Base-by-base conservation (phyloP, 2,797 vertebrate species). In the Macropodus opercularis region DNA sequence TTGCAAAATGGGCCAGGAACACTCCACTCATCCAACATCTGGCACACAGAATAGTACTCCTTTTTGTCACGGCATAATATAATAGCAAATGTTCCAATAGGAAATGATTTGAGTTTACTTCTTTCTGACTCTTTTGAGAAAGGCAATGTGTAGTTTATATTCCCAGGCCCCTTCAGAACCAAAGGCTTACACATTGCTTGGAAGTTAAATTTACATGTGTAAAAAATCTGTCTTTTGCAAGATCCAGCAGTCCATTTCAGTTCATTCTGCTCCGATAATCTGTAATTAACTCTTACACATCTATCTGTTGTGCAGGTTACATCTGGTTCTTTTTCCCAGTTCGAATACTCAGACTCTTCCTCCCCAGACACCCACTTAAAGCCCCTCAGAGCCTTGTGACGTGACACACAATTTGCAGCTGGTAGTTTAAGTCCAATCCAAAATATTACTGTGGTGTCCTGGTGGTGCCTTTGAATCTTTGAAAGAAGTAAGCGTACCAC, bases 381-480 rank as follows among this genome's bases (percentile, higher is more conserved):
- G 4, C 93, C 92, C 47, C 22, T 68, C 11, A 93, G 80, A 6
- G 34, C 12, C 22, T 49, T 24, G 1, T 34, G 26, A 2, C 32
- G 0, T 3, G 55, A 10, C 5, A 84, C 65, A 12, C 92, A 94
- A 17, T 69, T 26, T 0, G 56, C 72, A 35, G 43, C 81, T 15
- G 42, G 43, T 23, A 86, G 76, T 54, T 75, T 88, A 19, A 94
- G 55, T 55, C 91, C 92, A 14, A 94, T 91, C 90, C 91, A 93
- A 26, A 92, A 47, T 27, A 54, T 59, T 0, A 75, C 19, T 1
- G 0, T 4, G 3, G 1, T 51, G 7, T 65, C 48, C n/a, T 10
- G 46, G 5, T 1, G 50, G 6, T 34, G 64, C 18, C 42, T 50
- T 17, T 61, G 53, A 19, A 65, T 9, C 36, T 42, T 57, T 0